Conservation (phyloP, 2,797 vertebrate species). For the Picus viridis region DNA sequence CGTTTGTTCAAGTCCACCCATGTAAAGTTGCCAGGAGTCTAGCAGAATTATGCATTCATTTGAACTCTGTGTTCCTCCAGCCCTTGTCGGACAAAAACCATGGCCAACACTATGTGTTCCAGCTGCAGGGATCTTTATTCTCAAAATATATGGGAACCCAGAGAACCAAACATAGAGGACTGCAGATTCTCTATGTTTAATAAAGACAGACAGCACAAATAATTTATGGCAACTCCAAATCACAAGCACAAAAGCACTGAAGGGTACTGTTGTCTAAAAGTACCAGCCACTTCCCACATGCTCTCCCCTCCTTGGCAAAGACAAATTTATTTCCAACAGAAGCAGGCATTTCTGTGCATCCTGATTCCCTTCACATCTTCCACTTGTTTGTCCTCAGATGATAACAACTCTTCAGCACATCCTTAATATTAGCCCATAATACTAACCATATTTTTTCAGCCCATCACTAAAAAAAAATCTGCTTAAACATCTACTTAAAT, state of each 20-base stretch:
- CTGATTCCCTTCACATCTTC: not conserved
- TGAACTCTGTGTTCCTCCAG: constrained; percentile 74
- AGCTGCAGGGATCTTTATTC: constrained; percentile 31
- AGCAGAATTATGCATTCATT: constrained; percentile 67
- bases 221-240: not conserved
- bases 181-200: not conserved
- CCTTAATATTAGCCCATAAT: not conserved
- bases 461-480: not conserved
- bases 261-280: not conserved
- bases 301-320: not conserved
- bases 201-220: not conserved
- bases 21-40: constrained; percentile 55
- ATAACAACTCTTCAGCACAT: not conserved
- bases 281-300: not conserved
- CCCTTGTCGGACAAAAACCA: constrained; percentile 47
- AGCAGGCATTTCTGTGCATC: not conserved
- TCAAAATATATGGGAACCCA: constrained; percentile 11
- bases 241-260: not conserved
- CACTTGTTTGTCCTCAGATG: not conserved
- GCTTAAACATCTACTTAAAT: not conserved
- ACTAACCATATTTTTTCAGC: not conserved
- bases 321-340: not conserved
- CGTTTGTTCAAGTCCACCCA: constrained; percentile 30
- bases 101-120: not conserved
- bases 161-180: not conserved